phyloP scores from a whole-genome alignment of 2,797 vertebrate genomes.

The Poecilia picta region DNA sequence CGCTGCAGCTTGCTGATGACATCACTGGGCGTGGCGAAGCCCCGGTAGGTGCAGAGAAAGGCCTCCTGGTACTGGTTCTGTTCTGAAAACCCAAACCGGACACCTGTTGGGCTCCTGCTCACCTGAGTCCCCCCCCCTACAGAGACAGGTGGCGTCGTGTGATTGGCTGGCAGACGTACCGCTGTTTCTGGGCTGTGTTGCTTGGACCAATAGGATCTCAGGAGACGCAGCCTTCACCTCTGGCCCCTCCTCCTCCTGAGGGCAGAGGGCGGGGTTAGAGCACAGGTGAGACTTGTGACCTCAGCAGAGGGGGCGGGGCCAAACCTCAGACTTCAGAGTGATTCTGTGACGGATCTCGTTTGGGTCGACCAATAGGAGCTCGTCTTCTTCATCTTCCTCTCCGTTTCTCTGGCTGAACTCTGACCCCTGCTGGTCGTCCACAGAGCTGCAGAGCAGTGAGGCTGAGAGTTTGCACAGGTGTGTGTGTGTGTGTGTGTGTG shows the following conservation, averaged over 20 bases:
- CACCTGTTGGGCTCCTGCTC: not conserved
- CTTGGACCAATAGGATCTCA: slow-evolving; percentile 87
- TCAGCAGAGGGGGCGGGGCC: not conserved
- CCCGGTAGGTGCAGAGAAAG: slow-evolving; percentile 92
- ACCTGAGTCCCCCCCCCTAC: not conserved
- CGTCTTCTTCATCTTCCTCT: slow-evolving; percentile 72
- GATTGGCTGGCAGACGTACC: slow-evolving; percentile 62
- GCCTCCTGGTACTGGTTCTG: slow-evolving; percentile 90
- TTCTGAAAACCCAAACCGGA: slow-evolving; percentile 73
- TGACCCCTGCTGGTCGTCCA: slow-evolving; percentile 19
- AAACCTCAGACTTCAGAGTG: slow-evolving; percentile 90
- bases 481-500: not conserved
- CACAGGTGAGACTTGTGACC: not conserved
- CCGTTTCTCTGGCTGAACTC: not conserved
- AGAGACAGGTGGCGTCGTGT: not conserved
- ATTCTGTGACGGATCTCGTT: slow-evolving; percentile 85
- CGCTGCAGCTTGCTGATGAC: slow-evolving; percentile 92
- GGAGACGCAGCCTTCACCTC: slow-evolving; percentile 82
- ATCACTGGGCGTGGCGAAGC: slow-evolving; percentile 88
- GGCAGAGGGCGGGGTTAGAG: slow-evolving; percentile 3
- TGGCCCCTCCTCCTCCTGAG: slow-evolving; percentile 65
- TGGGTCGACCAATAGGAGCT: slow-evolving; percentile 86
- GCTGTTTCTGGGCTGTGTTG: slow-evolving; percentile 82
- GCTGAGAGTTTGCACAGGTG: not conserved
- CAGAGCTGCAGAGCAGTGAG: slow-evolving; percentile 29